Percentiles rank a stretch among this genome's conserved stretches.
Conservation (phyloP, 2,888 invertebrate genomes). For the Drosophila anomalata region DNA sequence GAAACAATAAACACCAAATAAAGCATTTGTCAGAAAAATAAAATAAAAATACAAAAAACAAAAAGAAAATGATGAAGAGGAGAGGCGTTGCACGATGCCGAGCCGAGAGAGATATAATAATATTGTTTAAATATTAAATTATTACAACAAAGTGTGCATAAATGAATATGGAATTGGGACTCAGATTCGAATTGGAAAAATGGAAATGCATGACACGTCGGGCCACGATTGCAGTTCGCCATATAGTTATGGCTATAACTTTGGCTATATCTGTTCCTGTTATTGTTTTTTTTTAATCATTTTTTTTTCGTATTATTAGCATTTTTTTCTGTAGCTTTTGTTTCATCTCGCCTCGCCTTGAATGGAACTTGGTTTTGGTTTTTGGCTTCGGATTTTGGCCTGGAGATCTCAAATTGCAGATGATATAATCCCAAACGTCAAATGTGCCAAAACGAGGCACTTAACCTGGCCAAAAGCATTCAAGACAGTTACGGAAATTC, state of each 20-base stretch:
- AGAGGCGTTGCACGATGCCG: slow-evolving; percentile 16
- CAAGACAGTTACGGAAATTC: not conserved
- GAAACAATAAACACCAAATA: slow-evolving; percentile 75
- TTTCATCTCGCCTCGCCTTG: slow-evolving; percentile 23
- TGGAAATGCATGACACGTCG: slow-evolving; percentile 68
- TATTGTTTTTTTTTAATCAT: slow-evolving; percentile 5
- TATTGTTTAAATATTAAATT: slow-evolving; percentile 71
- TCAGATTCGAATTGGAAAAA: slow-evolving; percentile 44
- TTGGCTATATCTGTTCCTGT: slow-evolving; percentile 7
- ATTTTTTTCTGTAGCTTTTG: not conserved
- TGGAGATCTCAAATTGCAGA: slow-evolving; percentile 36
- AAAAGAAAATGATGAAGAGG: slow-evolving; percentile 8
- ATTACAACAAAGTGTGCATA: slow-evolving; percentile 62
- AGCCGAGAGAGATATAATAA: slow-evolving; percentile 48
- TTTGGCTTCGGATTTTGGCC: slow-evolving; percentile 14
- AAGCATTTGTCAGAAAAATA: slow-evolving; percentile 69
- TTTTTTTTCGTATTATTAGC: not conserved
- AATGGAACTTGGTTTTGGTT: slow-evolving; percentile 23
- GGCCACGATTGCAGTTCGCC: slow-evolving; percentile 30
- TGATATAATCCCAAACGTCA: slow-evolving; percentile 56
- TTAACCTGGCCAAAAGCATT: not conserved
- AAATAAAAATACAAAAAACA: slow-evolving; percentile 30
- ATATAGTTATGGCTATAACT: not conserved
- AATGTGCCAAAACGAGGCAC: slow-evolving; percentile 39
- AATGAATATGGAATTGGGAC: slow-evolving; percentile 63